Base-by-base conservation (phyloP, 2,888 invertebrate genomes). In the Drosophila lacicola region DNA sequence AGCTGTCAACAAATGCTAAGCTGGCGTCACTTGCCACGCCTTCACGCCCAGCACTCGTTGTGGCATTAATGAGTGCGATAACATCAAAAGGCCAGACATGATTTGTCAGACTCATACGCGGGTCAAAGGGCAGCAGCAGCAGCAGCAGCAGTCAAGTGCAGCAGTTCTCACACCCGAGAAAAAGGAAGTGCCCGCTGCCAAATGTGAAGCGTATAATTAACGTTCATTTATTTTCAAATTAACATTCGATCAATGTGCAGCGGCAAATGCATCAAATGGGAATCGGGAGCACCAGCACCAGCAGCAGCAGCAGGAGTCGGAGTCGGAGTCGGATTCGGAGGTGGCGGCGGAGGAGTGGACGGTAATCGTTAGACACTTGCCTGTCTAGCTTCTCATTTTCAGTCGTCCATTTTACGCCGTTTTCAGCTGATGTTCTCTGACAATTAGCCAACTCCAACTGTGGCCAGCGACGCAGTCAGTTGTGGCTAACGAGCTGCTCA, bases 141-240 rank as follows among this genome's bases (percentile, higher is more conserved):
- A 70, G 41, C 37, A 45, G 37, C 57, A 44, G 34, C 53, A 39
- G 57, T 47, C 74, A 84, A 81, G 74, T 84, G 81, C 78, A 72
- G 37, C 53, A 55, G 50, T 79, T 87, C 86, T 79, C 78, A 86
- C 78, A 81, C 74, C 70, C 53, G 17, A 63, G 8, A 8, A 8
- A 29, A 53, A 51, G 61, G 61, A 74, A 68, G 69, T 80, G 46
- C 55, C 51, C 62, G 62, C 51, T 57, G 46, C 51, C 56, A 53
- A 61, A 62, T 47, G 53, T 62, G 60, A 74, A 82, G 77, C 78
- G 78, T 89, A 86, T 90, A 90, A 90, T 90, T 90, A 90, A 84
- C 82, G 61, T 78, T 80, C 88, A 90, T 90, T 90, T 90, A 90
- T 88, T 90, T 90, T 80, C 81, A 67, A 76, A 90, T 89, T 90